A percentile compares a stretch with the other conserved stretches of the same genome.
These are phyloP conservation scores for Lonchura striata DNA, from an alignment of 2,113 vertebrate genomes.

Conservation along the genomic window DNA sequence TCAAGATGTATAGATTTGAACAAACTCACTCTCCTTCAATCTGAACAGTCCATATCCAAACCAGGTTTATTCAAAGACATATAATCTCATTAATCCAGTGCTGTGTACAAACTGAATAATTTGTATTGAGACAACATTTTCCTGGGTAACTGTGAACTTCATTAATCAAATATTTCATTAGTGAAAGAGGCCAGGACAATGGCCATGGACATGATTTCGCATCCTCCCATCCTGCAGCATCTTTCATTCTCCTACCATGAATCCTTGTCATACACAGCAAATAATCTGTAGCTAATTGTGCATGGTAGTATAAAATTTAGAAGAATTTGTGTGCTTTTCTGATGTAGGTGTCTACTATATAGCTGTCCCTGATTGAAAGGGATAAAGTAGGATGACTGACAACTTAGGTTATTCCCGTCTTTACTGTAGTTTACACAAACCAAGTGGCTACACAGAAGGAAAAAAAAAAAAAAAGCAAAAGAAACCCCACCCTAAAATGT, in stretches of 20 bases:
- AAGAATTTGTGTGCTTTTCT: not conserved
- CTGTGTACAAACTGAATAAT: accelerated
- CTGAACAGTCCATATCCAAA: not conserved
- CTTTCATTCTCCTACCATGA: not conserved
- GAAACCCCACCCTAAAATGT: accelerated
- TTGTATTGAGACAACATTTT: not conserved
- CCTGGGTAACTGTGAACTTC: accelerated
- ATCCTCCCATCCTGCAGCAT: not conserved
- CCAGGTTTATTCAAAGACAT: not conserved
- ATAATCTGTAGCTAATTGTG: not conserved
- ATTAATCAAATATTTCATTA: not conserved
- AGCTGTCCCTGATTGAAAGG: not conserved
- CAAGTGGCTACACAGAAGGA: not conserved
- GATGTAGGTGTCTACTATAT: not conserved
- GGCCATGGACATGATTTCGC: accelerated
- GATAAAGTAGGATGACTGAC: not conserved
- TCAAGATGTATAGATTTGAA: not conserved
- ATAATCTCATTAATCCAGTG: too few species aligned
- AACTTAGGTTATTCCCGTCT: not conserved
- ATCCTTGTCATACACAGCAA: not conserved
- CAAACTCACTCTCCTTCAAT: accelerated
- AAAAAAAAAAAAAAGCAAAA: accelerated
- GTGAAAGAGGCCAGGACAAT: not conserved
- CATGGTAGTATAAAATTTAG: not conserved
- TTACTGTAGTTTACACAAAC: not conserved